A percentile compares a stretch with the other conserved stretches of the same genome.
phyloP scores from a whole-genome alignment of 1,140 invertebrate genomes.

The Tetragnatha versicolor region DNA sequence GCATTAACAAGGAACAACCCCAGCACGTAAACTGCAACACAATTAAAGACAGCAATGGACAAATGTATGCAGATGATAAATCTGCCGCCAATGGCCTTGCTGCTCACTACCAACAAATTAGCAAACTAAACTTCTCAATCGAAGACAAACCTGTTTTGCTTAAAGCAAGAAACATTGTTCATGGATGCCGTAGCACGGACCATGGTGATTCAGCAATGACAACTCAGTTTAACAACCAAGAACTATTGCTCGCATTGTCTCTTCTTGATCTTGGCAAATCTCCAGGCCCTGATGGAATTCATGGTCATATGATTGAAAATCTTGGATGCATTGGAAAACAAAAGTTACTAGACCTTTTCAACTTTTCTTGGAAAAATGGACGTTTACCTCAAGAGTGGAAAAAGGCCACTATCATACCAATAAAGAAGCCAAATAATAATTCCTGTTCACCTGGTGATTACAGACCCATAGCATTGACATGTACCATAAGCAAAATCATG shows the following conservation, averaged over 20 bases:
- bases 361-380: slow-evolving; percentile 5
- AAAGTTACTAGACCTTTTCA: slow-evolving; percentile 17
- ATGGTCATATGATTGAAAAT: slow-evolving; percentile 22
- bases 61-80: slow-evolving; percentile 18
- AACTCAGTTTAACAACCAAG: slow-evolving; percentile 6
- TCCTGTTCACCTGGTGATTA: slow-evolving; percentile 4
- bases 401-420: no score
- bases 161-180: slow-evolving; percentile 18
- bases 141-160: no score
- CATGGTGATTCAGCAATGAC: neutral
- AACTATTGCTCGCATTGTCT: slow-evolving; percentile 15
- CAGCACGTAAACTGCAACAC: neutral
- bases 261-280: slow-evolving; percentile 18
- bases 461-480: slow-evolving; percentile 11
- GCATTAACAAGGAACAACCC: neutral
- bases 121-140: no score
- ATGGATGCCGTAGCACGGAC: neutral
- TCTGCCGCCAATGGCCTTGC: slow-evolving; percentile 16
- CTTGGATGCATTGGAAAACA: slow-evolving; percentile 5
- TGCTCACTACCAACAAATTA: slow-evolving; percentile 15
- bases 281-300: slow-evolving; percentile 8
- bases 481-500: neutral
- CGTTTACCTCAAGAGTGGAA: neutral
- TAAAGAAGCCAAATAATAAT: slow-evolving; percentile 9
- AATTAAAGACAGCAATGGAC: slow-evolving; percentile 7